A percentile compares a stretch with the other conserved stretches of the same genome.
Evolutionary conservation across 2,888 invertebrate genomes (phyloP).

Genomic region (Pasiphila rectangulata): DNA sequence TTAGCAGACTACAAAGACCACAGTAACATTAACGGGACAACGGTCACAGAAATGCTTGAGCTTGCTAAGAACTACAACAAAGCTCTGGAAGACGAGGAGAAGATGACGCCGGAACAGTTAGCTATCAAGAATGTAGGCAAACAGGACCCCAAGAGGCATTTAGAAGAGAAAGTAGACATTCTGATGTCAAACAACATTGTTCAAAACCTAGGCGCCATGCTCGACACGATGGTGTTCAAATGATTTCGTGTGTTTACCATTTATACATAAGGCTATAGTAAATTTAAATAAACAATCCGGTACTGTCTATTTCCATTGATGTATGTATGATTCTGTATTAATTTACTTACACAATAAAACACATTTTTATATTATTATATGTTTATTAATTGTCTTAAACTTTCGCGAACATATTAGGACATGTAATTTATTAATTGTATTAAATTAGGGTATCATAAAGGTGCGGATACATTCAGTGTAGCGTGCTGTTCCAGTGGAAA

Average conservation of each 20-base stretch:
- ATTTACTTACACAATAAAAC: constrained; percentile 67
- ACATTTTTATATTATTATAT: constrained; percentile 43
- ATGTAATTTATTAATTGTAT: too few relatives aligned
- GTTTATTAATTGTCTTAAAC: constrained; percentile 34
- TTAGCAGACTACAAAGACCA: constrained; percentile 96
- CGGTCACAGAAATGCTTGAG: constrained; percentile 97
- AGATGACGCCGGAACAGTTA: constrained; percentile 99
- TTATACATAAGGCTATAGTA: constrained; percentile 55
- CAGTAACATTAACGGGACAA: constrained; percentile 94
- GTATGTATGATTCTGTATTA: constrained; percentile 60
- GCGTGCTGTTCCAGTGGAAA: too few relatives aligned
- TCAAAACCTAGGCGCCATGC: constrained; percentile 98
- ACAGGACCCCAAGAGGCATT: constrained; percentile 99
- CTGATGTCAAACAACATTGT: constrained; percentile 99
- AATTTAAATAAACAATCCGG: constrained; percentile 55
- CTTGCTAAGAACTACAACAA: constrained; percentile 98
- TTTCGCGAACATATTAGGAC: too few relatives aligned
- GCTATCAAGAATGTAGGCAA: constrained; percentile 99
- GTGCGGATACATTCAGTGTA: too few relatives aligned
- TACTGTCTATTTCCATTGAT: constrained; percentile 47
- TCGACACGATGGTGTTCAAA: constrained; percentile 85
- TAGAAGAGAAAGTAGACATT: constrained; percentile 98
- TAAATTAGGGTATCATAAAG: too few relatives aligned
- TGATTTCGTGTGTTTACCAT: constrained; percentile 55
- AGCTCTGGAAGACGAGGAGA: constrained; percentile 99